These are phyloP conservation scores for Microcebus tavaratra DNA, from an alignment of 2,113 vertebrate genomes.

Conservation along the genomic window DNA sequence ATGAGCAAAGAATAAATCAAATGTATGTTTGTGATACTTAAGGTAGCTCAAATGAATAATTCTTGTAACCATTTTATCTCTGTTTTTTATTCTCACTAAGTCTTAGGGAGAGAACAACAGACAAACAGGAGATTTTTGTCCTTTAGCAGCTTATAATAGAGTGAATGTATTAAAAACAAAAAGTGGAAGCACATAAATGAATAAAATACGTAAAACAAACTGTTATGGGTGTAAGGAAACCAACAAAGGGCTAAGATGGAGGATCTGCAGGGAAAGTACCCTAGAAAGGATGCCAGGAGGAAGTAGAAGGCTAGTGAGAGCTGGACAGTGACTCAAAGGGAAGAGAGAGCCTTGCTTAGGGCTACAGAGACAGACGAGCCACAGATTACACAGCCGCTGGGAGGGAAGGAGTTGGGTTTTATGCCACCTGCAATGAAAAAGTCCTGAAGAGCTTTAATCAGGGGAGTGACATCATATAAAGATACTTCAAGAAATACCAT, in stretches of 20 bases:
- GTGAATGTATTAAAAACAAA: neutral
- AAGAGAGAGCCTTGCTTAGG: fast-evolving
- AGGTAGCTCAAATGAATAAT: conserved; percentile 12
- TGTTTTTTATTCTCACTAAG: neutral
- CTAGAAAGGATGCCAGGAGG: neutral
- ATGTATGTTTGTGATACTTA: conserved; percentile 34
- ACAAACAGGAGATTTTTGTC: neutral
- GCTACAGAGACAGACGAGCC: neutral
- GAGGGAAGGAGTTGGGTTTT: neutral
- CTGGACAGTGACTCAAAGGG: too few relatives aligned
- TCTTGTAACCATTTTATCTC: neutral
- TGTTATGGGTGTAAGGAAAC: neutral
- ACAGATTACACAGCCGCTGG: fast-evolving
- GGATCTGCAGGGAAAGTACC: fast-evolving
- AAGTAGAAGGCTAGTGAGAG: neutral
- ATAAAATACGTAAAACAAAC: neutral
- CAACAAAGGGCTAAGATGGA: neutral
- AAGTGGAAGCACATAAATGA: neutral
- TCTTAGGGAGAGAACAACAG: neutral
- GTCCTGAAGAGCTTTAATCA: neutral
- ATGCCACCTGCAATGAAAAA: neutral
- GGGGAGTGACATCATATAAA: neutral
- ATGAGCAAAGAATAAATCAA: conserved; percentile 63
- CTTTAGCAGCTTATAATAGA: neutral
- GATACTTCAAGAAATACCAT: neutral